phyloP scores from a whole-genome alignment of 2,113 vertebrate species.

The Daubentonia madagascariensis region DNA sequence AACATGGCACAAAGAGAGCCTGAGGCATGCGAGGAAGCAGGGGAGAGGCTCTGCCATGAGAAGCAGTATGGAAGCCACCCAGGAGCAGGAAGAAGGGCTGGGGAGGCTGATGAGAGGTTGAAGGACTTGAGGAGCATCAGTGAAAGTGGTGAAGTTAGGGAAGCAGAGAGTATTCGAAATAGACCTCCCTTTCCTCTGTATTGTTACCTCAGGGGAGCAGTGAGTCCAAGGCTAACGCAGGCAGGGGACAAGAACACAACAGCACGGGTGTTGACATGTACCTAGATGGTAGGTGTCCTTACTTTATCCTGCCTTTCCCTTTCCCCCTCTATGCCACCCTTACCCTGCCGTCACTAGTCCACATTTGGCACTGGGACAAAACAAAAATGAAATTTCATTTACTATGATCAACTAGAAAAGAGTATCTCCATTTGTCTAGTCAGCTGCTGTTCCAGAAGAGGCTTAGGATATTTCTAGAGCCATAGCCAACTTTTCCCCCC shows the following conservation, averaged over 20 bases:
- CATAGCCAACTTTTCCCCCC: background rate
- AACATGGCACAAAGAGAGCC: background rate
- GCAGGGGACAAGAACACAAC: background rate
- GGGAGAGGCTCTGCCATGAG: background rate
- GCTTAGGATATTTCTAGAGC: background rate
- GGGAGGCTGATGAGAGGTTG: background rate
- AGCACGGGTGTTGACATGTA: background rate
- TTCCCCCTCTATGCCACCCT: background rate
- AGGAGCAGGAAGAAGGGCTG: background rate
- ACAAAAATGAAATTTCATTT: background rate
- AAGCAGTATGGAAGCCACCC: background rate
- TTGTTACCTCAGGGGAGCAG: background rate
- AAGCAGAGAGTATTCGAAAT: background rate
- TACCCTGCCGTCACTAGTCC: background rate
- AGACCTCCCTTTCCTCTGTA: background rate
- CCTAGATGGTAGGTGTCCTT: background rate
- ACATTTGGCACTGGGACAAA: background rate
- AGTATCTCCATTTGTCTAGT: background rate
- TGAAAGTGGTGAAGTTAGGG: background rate
- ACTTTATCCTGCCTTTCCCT: background rate
- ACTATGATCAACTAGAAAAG: background rate
- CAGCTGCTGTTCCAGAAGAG: background rate
- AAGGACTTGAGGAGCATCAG: background rate
- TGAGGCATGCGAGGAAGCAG: background rate
- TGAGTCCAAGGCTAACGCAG: background rate